Percentiles rank a stretch among this genome's conserved stretches.
Evolutionary conservation across 2,113 vertebrate genomes (phyloP).

Genomic region (Pithys albifrons): DNA sequence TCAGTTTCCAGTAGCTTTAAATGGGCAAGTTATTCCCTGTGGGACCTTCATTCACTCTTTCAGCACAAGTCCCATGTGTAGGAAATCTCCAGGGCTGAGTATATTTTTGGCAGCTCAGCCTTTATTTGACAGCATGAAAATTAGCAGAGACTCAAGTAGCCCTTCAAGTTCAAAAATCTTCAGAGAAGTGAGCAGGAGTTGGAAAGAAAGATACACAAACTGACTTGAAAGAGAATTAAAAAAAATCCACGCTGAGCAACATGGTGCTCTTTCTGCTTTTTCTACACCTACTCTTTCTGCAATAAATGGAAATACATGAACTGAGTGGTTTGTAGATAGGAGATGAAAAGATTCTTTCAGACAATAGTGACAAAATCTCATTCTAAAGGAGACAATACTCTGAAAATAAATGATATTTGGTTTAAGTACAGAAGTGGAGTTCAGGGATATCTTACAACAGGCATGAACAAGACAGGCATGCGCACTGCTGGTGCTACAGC

Average conservation of each 20-base stretch:
- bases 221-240: slow-evolving; percentile 45
- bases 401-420: background rate
- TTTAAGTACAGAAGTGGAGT: background rate
- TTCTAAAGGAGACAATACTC: background rate
- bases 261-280: background rate
- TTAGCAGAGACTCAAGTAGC: slow-evolving; percentile 23
- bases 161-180: background rate
- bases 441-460: background rate
- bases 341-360: background rate
- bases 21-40: background rate
- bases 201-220: slow-evolving; percentile 18
- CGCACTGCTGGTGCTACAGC: background rate
- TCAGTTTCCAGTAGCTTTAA: slow-evolving; percentile 1
- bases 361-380: background rate
- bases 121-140: slow-evolving; percentile 31
- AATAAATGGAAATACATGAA: slow-evolving; percentile 5
- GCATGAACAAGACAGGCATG: background rate
- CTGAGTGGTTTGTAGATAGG: background rate
- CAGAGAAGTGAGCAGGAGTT: slow-evolving; percentile 21
- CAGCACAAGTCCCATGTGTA: background rate
- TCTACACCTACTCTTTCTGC: background rate
- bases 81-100: background rate
- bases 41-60: background rate
- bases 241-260: background rate
- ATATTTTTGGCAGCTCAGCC: background rate